Evolutionary conservation across 2,113 vertebrate genomes (phyloP).

Genomic region (Sapajus apella): DNA sequence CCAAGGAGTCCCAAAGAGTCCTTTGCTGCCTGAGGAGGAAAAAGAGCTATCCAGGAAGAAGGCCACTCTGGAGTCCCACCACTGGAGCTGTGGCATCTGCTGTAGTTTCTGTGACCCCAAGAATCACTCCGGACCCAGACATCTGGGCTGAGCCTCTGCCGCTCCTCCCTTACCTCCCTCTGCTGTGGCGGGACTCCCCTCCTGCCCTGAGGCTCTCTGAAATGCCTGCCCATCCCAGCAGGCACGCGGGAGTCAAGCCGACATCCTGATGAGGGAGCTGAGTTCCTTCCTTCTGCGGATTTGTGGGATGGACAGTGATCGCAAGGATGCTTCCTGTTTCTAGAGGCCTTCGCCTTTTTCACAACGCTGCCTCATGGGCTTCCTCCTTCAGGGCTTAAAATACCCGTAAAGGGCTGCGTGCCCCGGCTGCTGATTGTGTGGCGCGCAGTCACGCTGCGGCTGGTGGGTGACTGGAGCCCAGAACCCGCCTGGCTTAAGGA

Average conservation of each 20-base stretch:
- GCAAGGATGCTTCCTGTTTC: neutral
- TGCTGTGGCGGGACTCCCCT: neutral
- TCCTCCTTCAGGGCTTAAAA: neutral
- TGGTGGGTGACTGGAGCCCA: neutral
- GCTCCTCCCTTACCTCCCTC: neutral
- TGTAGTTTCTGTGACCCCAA: too few species aligned
- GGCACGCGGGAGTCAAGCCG: fast-evolving
- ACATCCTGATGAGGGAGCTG: fast-evolving
- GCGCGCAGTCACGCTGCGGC: fast-evolving
- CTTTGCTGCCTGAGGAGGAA: neutral
- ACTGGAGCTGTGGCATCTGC: fast-evolving
- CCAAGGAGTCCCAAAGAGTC: neutral
- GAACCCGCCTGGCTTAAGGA: fast-evolving
- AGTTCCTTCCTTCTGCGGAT: neutral
- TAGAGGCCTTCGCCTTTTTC: neutral
- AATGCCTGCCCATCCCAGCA: neutral
- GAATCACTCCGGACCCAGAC: fast-evolving
- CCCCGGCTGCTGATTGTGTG: fast-evolving
- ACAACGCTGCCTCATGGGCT: fast-evolving
- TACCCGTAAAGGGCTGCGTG: neutral
- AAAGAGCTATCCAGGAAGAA: fast-evolving
- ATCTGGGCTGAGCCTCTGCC: neutral
- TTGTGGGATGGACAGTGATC: neutral
- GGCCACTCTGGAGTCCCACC: fast-evolving
- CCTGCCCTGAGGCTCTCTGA: neutral